Percentiles rank a stretch among this genome's conserved stretches.
Evolutionary conservation across 2,113 vertebrate species (phyloP).

Genomic region (Regulus satrapa): DNA sequence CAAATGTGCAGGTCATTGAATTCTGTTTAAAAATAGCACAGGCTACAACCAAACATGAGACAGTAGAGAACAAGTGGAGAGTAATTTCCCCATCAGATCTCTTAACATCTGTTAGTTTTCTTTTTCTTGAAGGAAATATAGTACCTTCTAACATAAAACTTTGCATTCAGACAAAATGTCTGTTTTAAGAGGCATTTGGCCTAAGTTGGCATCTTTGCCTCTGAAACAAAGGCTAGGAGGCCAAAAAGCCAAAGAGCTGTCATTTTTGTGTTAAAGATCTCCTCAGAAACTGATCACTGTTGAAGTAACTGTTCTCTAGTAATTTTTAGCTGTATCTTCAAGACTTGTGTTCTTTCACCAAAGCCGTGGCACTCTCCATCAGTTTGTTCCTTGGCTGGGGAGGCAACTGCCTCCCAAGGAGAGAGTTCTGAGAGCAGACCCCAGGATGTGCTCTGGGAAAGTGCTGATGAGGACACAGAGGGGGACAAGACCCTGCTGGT

Average conservation of each 20-base stretch:
- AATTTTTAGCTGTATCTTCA: background rate
- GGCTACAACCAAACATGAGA: background rate
- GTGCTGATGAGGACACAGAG: background rate
- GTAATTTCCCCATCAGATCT: background rate
- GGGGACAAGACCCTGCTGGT: constrained; percentile 59
- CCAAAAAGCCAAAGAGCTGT: background rate
- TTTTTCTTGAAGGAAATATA: background rate
- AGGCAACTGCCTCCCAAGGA: background rate
- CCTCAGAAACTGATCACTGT: background rate
- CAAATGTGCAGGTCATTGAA: background rate
- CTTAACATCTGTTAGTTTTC: background rate
- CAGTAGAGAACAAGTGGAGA: background rate
- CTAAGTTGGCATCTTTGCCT: background rate
- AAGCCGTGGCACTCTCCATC: background rate
- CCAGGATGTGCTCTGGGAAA: background rate
- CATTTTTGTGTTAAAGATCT: background rate
- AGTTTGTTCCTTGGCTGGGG: background rate
- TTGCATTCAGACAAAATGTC: background rate
- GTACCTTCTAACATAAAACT: background rate
- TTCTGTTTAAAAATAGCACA: background rate
- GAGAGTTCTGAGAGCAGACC: background rate
- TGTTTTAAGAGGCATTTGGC: background rate
- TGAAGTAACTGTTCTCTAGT: background rate
- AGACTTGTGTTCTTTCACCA: background rate
- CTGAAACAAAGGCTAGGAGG: background rate